These are phyloP conservation scores for Drosophila serrata DNA, from an alignment of 1,140 invertebrate species.

Conservation along the genomic window DNA sequence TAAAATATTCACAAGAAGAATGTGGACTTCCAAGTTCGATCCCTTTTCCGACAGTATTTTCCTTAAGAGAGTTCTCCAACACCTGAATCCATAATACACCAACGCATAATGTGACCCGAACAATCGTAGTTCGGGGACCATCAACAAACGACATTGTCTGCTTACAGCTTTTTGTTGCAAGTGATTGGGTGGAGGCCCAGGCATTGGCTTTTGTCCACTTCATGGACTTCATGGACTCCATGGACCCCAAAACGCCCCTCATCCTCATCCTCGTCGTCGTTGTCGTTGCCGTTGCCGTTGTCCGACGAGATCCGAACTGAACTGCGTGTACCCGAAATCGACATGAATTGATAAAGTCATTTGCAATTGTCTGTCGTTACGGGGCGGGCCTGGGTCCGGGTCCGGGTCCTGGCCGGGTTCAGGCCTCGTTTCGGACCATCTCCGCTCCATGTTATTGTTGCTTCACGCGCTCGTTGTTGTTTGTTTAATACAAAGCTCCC, in stretches of 20 bases:
- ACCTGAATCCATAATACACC: background rate
- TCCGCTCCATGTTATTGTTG: slow-evolving; percentile 48
- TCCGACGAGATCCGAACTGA: slow-evolving; percentile 32
- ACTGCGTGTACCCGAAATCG: slow-evolving; percentile 75
- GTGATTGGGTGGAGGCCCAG: slow-evolving; percentile 55
- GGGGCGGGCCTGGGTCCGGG: slow-evolving; percentile 25
- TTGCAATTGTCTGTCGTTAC: slow-evolving; percentile 83
- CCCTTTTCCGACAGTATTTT: background rate
- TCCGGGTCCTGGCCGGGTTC: slow-evolving; percentile 10
- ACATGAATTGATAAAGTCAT: slow-evolving; percentile 84
- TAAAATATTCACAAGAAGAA: background rate
- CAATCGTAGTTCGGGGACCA: slow-evolving; percentile 28
- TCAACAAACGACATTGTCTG: slow-evolving; percentile 64
- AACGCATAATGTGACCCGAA: slow-evolving; percentile 16
- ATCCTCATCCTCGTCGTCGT: background rate
- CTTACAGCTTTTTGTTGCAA: slow-evolving; percentile 59
- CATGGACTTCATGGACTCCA: slow-evolving; percentile 43
- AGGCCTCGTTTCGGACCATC: slow-evolving; percentile 26
- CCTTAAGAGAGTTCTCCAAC: background rate
- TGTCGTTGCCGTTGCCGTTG: slow-evolving; percentile 3
- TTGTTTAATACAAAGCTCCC: slow-evolving; percentile 61
- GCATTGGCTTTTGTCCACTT: slow-evolving; percentile 72
- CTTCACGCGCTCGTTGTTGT: slow-evolving; percentile 78
- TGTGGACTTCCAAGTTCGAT: background rate
- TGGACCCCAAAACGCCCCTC: slow-evolving; percentile 23